phyloP scores from a whole-genome alignment of 53 echinoderm and acorn worm genomes.

The Apostichopus leukothele region DNA sequence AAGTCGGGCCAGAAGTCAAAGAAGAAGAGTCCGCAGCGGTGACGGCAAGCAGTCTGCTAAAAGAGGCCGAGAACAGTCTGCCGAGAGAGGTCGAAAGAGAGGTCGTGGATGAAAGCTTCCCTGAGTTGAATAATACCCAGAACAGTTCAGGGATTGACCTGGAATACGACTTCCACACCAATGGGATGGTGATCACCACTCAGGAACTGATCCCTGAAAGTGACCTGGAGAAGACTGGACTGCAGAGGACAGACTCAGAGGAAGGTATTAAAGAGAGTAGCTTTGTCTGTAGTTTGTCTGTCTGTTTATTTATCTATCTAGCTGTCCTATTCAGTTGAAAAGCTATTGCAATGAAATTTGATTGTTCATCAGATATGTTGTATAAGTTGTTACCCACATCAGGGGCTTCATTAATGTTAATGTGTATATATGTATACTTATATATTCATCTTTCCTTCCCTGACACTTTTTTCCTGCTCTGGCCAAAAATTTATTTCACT shows the following conservation, averaged over 20 bases:
- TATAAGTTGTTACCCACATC: no score
- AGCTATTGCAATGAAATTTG: no score
- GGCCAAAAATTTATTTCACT: no score
- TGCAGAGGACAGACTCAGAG: constrained; percentile 7
- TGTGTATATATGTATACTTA: no score
- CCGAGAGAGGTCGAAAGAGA: neutral
- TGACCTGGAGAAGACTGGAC: neutral
- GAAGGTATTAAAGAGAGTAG: neutral
- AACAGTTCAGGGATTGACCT: constrained; percentile 18
- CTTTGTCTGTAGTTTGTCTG: no score
- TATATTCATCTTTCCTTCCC: no score
- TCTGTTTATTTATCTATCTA: no score
- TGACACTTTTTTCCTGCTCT: no score
- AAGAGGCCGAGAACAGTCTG: neutral
- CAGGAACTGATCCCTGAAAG: neutral
- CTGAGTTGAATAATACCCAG: neutral
- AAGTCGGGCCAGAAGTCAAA: neutral
- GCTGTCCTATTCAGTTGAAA: no score
- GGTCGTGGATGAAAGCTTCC: neutral
- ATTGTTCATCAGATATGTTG: no score
- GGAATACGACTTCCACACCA: constrained; percentile 6
- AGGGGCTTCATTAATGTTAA: no score
- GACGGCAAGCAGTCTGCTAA: neutral
- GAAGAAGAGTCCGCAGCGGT: neutral
- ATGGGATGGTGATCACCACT: neutral